Base-by-base conservation (phyloP, 2,888 invertebrate species). In the Melipona beecheii region DNA sequence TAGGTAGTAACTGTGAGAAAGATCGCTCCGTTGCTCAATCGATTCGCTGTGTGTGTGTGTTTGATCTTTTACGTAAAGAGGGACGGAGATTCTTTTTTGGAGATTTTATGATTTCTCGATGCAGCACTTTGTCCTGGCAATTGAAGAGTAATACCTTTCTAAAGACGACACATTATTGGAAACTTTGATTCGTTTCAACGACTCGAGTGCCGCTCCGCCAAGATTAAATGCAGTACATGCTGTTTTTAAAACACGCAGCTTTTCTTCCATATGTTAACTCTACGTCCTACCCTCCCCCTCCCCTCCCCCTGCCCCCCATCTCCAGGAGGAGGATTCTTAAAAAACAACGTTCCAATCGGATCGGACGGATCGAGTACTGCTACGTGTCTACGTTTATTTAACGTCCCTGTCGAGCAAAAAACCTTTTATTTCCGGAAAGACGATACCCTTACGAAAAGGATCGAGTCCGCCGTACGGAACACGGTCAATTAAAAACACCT, bases 401-500 rank as follows among this genome's bases (percentile, higher is more conserved):
- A 36, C 56, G n/a, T 58, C 24, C 43, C 24, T 19, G 2, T 19
- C 13, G 21, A 13, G 15, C 3, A 31, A 62, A 62, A 58, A 58
- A 31, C 60, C 31, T 60, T 49, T n/a, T 15, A 62, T 49, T 27
- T 49, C 4, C 60, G 60, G n/a, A 15, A 24, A 36, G 54, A 36
- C 69, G 24, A 54, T 9, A 31, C 19, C 21, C 50, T 54, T 17
- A 36, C 54, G 71, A 24, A 50, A 31, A 60, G 70, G 62, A 73
- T 73, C 71, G 71, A n/a, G 31, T 70, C 36, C n/a, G n/a, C 13
- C 36, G 71, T 43, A 58, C 43, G 71, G 60, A 58, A 27, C 27
- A 27, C 19, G 27, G 60, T 72, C 60, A 60, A 72, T 72, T 72
- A 72, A 72, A 60, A 72, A 58, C 60, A 60, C 27, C 31, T 27